Percentiles rank a stretch among this genome's conserved stretches.
phyloP scores from a whole-genome alignment of 2,888 invertebrate genomes.

The Amblyteles armatorius region DNA sequence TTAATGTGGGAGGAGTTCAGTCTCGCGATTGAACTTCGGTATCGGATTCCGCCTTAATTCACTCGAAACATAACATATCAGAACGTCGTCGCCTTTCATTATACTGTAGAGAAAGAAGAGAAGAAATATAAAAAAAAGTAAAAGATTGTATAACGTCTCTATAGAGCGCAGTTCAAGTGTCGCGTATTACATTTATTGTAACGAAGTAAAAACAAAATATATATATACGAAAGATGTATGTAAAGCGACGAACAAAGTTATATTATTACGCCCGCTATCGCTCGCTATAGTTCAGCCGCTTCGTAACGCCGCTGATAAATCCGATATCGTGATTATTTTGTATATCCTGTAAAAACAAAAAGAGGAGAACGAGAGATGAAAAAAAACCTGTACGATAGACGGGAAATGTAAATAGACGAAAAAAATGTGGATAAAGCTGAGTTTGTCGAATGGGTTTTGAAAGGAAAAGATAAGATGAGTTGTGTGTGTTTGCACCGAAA shows the following conservation, averaged over 20 bases:
- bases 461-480: slow-evolving; percentile 14
- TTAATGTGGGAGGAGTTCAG: slow-evolving; percentile 12
- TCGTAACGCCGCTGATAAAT: slow-evolving; percentile 52
- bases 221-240: slow-evolving; percentile 41
- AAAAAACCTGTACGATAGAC: neutral
- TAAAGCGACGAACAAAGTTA: slow-evolving; percentile 46
- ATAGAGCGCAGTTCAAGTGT: slow-evolving; percentile 34
- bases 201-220: slow-evolving; percentile 23
- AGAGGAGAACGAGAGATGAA: neutral
- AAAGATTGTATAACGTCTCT: slow-evolving; percentile 40
- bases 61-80: slow-evolving; percentile 77
- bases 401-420: slow-evolving; percentile 41
- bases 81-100: slow-evolving; percentile 74
- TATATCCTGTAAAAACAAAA: slow-evolving; percentile 59
- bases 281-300: slow-evolving; percentile 54
- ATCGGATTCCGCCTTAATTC: slow-evolving; percentile 70
- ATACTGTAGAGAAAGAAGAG: slow-evolving; percentile 56
- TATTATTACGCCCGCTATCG: slow-evolving; percentile 50
- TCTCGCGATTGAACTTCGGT: neutral
- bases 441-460: slow-evolving; percentile 16
- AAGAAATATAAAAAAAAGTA: slow-evolving; percentile 11
- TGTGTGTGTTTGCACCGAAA: slow-evolving; percentile 19
- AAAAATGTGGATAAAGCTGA: slow-evolving; percentile 17
- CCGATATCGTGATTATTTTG: slow-evolving; percentile 56
- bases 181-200: slow-evolving; percentile 53